These are phyloP conservation scores for Bombus difficillimus DNA, from an alignment of 1,140 invertebrate genomes.

Conservation along the genomic window DNA sequence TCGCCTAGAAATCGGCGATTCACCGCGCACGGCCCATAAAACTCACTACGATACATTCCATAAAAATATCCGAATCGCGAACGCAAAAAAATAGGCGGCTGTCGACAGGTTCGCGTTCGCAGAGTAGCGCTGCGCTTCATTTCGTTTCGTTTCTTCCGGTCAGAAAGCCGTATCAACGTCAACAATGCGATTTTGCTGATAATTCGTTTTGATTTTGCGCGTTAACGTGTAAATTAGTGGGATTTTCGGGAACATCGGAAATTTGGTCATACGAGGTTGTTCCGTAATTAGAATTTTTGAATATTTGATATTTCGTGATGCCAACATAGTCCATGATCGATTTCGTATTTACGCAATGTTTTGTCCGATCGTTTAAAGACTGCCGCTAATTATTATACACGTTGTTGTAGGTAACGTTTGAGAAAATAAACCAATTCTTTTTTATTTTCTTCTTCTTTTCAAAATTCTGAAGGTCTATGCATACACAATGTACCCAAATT, in stretches of 20 bases:
- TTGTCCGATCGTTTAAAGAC: not conserved
- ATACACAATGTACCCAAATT: not conserved
- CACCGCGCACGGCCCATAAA: conserved; percentile 57
- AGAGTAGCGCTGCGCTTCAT: conserved; percentile 40
- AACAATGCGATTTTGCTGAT: not conserved
- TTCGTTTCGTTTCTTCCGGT: conserved; percentile 15
- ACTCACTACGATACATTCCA: conserved; percentile 34
- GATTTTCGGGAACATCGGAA: not conserved
- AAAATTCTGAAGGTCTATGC: not conserved
- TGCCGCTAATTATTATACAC: too few relatives aligned
- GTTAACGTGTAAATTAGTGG: not conserved
- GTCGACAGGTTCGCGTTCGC: conserved; percentile 9
- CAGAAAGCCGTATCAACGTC: conserved; percentile 22
- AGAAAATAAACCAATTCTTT: too few relatives aligned
- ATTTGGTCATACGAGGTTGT: not conserved
- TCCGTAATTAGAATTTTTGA: not conserved
- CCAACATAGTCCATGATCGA: not conserved
- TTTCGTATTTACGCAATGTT: not conserved
- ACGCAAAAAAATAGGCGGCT: not conserved
- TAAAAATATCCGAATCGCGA: conserved; percentile 57
- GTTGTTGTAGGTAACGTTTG: too few relatives aligned
- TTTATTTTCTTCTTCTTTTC: not conserved
- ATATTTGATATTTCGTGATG: not conserved
- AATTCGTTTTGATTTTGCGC: not conserved
- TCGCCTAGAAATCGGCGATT: conserved; percentile 58